Evolutionary conservation across 2,113 vertebrate genomes (phyloP), one percentile per base, ranked within the genome.

Genomic region (Hassar affinis): DNA sequence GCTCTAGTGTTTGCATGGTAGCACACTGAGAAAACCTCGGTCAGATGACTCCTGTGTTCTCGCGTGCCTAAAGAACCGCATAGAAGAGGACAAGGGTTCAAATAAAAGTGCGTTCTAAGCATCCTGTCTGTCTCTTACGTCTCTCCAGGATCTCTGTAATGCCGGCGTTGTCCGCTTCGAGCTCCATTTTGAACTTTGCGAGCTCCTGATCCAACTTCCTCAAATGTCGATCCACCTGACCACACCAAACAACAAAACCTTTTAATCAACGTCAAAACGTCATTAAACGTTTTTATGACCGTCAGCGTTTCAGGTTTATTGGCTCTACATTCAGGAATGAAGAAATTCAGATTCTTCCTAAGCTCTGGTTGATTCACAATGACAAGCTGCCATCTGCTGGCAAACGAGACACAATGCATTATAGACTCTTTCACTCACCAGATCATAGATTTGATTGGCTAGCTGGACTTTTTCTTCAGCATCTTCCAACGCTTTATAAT

Each of bases 151-250:
- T 95, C 93, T 99, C 98, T 1, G 98, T 99, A 93, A 99, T 99
- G 79, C 98, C 98, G 79, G 98, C 98, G 85, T 99, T 99, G 93
- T 99, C 98, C 11, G 98, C 98, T 94, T 99, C 98, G 89, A 99
- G 94, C 89, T 99, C 98, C 98, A 99, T 99, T 95, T 99, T 99
- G 89, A 99, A 99, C 89, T 99, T 99, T 85, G 97, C 97, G 1
- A 99, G 94, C 87, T 99, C 98, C 91, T 99, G 98, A 93, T 99
- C 98, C 93, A 99, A 82, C 90, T 99, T 99, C 86, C 98, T 94
- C 88, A 99, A 94, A 88, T 99, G 98, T 79, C 98, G 96, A 88
- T 99, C 98, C 93, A 99, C 98, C 98, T 99, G 89, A 62, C 0
- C 22, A 33, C 57, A 79, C 35, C 52, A 83, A 33, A 51, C 20